Percentiles rank a stretch among this genome's conserved stretches.
Evolutionary conservation across 2,888 invertebrate species (phyloP).

Genomic region (Parnassius mnemosyne): DNA sequence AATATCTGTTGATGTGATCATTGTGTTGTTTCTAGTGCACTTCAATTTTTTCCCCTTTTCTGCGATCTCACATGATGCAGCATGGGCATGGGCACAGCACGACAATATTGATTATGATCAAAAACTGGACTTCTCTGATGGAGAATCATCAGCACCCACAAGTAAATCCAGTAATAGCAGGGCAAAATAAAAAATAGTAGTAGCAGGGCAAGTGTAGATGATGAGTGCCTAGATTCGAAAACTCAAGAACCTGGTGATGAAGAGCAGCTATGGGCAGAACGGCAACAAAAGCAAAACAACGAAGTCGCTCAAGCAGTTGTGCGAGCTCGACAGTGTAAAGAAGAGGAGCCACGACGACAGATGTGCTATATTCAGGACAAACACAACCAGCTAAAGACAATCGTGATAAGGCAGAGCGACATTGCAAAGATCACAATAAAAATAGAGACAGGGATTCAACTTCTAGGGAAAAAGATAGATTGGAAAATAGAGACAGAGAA

Average conservation of each 20-base stretch:
- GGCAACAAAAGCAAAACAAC: constrained; percentile 84
- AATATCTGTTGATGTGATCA: too few relatives aligned
- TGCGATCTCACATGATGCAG: constrained; percentile 91
- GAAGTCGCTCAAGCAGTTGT: constrained; percentile 90
- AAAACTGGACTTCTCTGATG: constrained; percentile 96
- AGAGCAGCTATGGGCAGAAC: constrained; percentile 84
- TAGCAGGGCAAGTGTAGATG: constrained; percentile 56
- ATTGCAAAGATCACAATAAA: constrained; percentile 41
- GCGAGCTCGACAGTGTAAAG: constrained; percentile 90
- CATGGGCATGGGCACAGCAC: constrained; percentile 96
- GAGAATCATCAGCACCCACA: constrained; percentile 81
- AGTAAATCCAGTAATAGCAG: constrained; percentile 56
- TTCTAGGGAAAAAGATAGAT: constrained; percentile 42
- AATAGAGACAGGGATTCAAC: constrained; percentile 53
- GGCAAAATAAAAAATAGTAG: constrained; percentile 51
- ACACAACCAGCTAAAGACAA: constrained; percentile 46
- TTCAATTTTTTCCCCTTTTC: too few relatives aligned
- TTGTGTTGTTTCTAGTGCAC: too few relatives aligned
- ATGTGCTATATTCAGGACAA: constrained; percentile 61
- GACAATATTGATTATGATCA: constrained; percentile 97
- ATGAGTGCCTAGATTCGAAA: constrained; percentile 63
- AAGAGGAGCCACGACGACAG: constrained; percentile 91
- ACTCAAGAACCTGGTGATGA: constrained; percentile 65
- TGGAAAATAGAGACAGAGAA: constrained; percentile 60
- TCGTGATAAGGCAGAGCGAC: constrained; percentile 47